phyloP scores from a whole-genome alignment of 2,888 invertebrate species.

The Cephus runcator region DNA sequence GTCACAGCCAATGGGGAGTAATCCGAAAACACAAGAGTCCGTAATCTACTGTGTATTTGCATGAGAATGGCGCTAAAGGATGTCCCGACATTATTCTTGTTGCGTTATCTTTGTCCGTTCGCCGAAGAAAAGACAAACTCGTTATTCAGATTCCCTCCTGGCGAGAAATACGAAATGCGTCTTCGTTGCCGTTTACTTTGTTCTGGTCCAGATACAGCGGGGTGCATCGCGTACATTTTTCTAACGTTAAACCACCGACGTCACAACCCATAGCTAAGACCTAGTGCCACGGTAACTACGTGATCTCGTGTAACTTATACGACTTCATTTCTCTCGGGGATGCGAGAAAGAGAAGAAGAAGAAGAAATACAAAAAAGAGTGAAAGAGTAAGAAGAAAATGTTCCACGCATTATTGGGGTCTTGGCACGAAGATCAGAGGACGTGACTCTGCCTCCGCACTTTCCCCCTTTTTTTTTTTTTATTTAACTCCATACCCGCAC shows the following conservation, averaged over 20 bases:
- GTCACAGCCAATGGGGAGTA: slow-evolving; percentile 50
- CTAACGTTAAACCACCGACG: background rate
- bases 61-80: slow-evolving; percentile 59
- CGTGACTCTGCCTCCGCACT: background rate
- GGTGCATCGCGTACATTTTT: slow-evolving; percentile 3
- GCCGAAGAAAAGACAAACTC: slow-evolving; percentile 35
- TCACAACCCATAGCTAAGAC: background rate
- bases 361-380: background rate
- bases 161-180: slow-evolving; percentile 19
- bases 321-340: background rate
- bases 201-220: slow-evolving; percentile 1
- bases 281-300: background rate
- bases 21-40: slow-evolving; percentile 54
- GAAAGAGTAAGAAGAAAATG: background rate
- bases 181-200: background rate
- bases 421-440: background rate
- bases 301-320: background rate
- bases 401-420: background rate
- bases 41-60: slow-evolving; percentile 58
- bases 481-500: background rate
- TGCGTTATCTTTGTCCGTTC: slow-evolving; percentile 46
- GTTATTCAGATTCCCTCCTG: slow-evolving; percentile 36
- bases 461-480: background rate
- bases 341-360: background rate
- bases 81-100: slow-evolving; percentile 56